Base-by-base conservation (phyloP, 1,140 invertebrate species). In the Formica exsecta region DNA sequence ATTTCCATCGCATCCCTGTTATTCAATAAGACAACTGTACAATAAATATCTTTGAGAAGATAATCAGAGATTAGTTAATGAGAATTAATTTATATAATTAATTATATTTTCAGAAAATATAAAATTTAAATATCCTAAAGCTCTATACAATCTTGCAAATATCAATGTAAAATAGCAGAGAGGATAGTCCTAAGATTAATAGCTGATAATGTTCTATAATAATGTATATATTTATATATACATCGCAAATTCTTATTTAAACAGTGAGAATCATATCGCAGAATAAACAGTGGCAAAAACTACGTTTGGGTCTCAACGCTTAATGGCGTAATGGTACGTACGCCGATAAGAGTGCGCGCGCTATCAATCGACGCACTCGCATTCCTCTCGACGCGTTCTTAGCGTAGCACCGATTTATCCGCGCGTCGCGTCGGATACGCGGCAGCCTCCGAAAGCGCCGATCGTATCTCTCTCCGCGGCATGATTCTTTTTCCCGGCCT, bases 361-460 rank as follows among this genome's bases (percentile, higher is more conserved):
- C 73, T 91, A 90, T 92, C 89, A 89, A 89, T 89, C 89, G 74
- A 80, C 74, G 68, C 48, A 66, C 38, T 71, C 54, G 88, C 88
- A 89, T 89, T 86, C 87, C 79, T 89, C 85, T 89, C 80, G 89
- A 85, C 89, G 89, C 89, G 88, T 87, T 87, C 88, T 44, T 75
- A 54, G 79, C 89, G 89, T 84, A 51, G 76, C 85, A 68, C 70
- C 88, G 87, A 86, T 87, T 74, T 68, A 84, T 81, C 75, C 86
- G 61, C 19, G 61, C 41, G 41, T 41, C 41, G 25, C 16, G 29
- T 29, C 57, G 59, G 22, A 62, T 59, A 29, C 29, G 64, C 66
- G 16, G 70, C 79, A 73, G 54, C 19, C 51, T 22, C 71, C 44
- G 61, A 32, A 71, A 44, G 44, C 11, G 44, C 48, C 75, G 88